Evolutionary conservation across 2,113 vertebrate genomes (phyloP).

Genomic region (Cervus canadensis): DNA sequence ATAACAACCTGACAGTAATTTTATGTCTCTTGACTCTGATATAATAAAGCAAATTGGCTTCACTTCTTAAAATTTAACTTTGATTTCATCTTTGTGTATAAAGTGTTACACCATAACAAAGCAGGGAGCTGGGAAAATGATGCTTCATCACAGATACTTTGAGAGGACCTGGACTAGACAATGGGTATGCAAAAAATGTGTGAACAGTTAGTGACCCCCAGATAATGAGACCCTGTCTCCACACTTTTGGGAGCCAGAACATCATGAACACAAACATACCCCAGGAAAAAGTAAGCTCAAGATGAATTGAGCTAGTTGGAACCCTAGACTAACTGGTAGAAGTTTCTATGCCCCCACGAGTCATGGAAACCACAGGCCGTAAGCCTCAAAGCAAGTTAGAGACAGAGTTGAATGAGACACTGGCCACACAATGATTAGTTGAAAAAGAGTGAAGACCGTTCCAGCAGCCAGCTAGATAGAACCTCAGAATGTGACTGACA

Average conservation of each 20-base stretch:
- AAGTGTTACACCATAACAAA: not conserved
- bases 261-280: not conserved
- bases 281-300: not conserved
- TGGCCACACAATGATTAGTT: not conserved
- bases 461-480: not conserved
- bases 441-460: not conserved
- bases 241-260: not conserved
- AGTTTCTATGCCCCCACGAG: not conserved
- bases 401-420: not conserved
- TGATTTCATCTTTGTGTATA: not conserved
- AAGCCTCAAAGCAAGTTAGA: not conserved
- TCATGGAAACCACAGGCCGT: not conserved
- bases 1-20: not conserved
- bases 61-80: not conserved
- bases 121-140: too few species aligned
- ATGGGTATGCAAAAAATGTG: not conserved
- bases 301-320: not conserved
- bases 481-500: not conserved
- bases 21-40: not conserved
- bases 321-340: not conserved
- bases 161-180: not conserved
- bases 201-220: not conserved
- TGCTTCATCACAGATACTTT: not conserved
- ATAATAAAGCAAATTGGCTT: not conserved
- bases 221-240: accelerated